Base-by-base conservation (phyloP, 2,888 invertebrate species). In the Melipona beecheii region DNA sequence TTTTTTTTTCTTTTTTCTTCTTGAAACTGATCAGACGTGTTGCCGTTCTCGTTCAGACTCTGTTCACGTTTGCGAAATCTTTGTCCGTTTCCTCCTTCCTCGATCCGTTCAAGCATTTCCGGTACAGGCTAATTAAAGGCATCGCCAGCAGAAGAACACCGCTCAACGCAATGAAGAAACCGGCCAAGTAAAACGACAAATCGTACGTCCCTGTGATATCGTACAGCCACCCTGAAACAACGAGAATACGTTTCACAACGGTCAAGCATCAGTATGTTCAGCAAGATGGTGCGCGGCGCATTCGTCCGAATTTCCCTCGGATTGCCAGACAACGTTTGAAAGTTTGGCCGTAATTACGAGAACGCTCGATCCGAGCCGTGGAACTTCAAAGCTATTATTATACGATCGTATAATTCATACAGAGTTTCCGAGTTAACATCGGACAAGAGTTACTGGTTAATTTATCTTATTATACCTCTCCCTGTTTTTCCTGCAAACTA, bases 131-230 rank as follows among this genome's bases (percentile, higher is more conserved):
- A 80, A 93, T 88, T 24, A 94, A 86, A 31, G 95, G 95, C 90
- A 95, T 93, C 43, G 95, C 93, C 86, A 95, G 88, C 87, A 97
- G 94, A 69, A 97, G 95, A 2, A 96, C 90, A 0, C 98, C 98
- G 2, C 98, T 97, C 19, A 97, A 75, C 0, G 96, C 96, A 87
- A 98, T 98, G 95, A 97, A 98, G 43, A 97, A 95, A 0, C 98
- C 98, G 2, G 97, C 97, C 75, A 97, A 93, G 95, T 97, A 97
- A 95, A 98, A 98, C 0, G 98, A 97, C 70, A 97, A 95, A 93
- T 97, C 96, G 95, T 98, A 98, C 15, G 96, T 96, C 69, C 96
- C 96, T 0, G 97, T 97, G 78, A 97, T 95, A 94, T 98, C 98
- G 95, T 96, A 97, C 64, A 98, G 95, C 97, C 97, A 97, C 66